Percentiles rank a stretch among this genome's conserved stretches.
phyloP scores from a whole-genome alignment of 2,113 vertebrate species.

The Solea solea region DNA sequence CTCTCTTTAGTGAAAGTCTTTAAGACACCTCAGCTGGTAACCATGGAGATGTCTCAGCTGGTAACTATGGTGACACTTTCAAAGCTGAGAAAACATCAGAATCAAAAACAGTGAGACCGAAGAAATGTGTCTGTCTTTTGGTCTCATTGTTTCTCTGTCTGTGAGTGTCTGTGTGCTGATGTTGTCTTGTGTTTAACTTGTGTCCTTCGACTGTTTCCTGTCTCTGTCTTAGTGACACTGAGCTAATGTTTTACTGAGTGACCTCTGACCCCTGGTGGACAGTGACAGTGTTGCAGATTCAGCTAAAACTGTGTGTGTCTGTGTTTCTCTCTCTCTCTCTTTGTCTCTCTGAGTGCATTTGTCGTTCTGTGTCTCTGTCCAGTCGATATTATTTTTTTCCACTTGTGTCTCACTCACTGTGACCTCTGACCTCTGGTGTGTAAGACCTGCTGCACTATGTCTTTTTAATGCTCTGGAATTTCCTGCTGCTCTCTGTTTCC shows the following conservation, averaged over 20 bases:
- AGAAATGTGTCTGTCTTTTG: neutral
- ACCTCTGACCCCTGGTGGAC: neutral
- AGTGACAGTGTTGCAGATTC: conserved; percentile 24
- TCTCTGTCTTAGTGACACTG: neutral
- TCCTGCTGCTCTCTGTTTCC: conserved; percentile 59
- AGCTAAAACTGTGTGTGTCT: conserved; percentile 30
- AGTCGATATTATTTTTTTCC: conserved; percentile 37
- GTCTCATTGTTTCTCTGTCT: no score
- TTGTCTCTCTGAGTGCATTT: neutral
- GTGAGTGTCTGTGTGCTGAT: no score
- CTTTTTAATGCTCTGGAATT: conserved; percentile 72
- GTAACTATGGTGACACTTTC: neutral
- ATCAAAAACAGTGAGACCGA: neutral
- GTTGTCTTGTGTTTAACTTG: no score
- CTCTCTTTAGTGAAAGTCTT: neutral
- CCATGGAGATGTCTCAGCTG: conserved; percentile 12
- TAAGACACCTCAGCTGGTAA: neutral
- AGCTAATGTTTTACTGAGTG: neutral
- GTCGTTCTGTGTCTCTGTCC: neutral
- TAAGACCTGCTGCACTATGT: conserved; percentile 61
- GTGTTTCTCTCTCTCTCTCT: conserved; percentile 28
- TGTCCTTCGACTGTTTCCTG: neutral
- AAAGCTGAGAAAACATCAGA: neutral
- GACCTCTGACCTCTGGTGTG: conserved; percentile 54
- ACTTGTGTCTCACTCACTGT: conserved; percentile 6